These are phyloP conservation scores for Aricia agestis DNA, from an alignment of 1,140 invertebrate species.

Conservation along the genomic window DNA sequence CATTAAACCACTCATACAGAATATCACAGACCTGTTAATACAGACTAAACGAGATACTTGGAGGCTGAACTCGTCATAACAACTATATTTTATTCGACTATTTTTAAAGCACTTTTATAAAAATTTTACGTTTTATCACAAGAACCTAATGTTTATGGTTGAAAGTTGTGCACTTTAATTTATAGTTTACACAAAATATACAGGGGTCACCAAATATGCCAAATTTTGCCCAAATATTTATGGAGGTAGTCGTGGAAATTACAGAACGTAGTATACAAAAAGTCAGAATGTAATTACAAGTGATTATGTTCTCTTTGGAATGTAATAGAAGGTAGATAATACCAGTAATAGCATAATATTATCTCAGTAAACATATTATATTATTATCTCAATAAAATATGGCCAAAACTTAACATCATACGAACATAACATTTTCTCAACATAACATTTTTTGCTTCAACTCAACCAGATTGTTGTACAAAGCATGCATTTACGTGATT, in stretches of 20 bases:
- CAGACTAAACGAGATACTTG: slow-evolving; percentile 54
- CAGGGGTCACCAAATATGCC: not conserved
- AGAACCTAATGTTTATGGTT: slow-evolving; percentile 11
- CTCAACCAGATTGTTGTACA: not conserved
- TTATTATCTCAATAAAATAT: too few species aligned
- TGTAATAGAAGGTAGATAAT: too few species aligned
- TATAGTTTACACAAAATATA: not conserved
- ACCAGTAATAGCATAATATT: too few species aligned
- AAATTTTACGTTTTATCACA: slow-evolving; percentile 30
- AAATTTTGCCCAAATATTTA: not conserved
- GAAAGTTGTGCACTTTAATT: not conserved
- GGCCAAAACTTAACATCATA: not conserved
- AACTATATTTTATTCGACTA: not conserved
- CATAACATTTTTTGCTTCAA: not conserved
- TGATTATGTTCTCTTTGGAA: too few species aligned
- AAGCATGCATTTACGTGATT: not conserved
- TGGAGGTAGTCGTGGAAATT: not conserved
- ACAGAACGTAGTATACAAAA: too few species aligned
- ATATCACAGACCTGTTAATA: slow-evolving; percentile 12
- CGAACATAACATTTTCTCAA: too few species aligned
- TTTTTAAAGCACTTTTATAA: slow-evolving; percentile 41
- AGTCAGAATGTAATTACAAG: too few species aligned
- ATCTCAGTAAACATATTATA: too few species aligned
- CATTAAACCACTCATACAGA: not conserved
- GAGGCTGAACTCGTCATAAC: slow-evolving; percentile 53